Percentiles rank a stretch among this genome's conserved stretches.
These are phyloP conservation scores for Bufo gargarizans DNA, from an alignment of 2,113 vertebrate species.

Conservation along the genomic window DNA sequence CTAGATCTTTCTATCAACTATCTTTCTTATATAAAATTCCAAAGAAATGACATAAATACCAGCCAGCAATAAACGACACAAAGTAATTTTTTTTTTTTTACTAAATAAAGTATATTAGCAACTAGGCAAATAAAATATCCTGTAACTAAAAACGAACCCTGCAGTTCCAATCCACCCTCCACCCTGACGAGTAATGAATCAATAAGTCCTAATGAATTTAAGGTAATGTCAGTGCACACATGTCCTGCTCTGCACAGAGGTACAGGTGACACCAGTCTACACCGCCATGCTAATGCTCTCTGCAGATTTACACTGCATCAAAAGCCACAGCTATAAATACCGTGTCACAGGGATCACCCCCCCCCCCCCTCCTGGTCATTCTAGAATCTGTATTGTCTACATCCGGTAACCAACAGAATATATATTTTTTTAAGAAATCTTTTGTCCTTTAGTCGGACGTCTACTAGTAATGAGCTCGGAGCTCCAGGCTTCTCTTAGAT, in stretches of 20 bases:
- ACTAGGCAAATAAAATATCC: background rate
- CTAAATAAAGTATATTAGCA: background rate
- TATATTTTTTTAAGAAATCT: too few species aligned
- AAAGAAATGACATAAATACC: too few species aligned
- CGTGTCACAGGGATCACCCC: background rate
- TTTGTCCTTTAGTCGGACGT: background rate
- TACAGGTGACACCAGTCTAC: background rate
- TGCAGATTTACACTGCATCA: slow-evolving; percentile 8
- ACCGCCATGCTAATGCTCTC: background rate
- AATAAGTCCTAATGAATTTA: background rate
- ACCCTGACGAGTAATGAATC: too few species aligned
- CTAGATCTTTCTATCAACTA: background rate
- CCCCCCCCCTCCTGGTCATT: too few species aligned
- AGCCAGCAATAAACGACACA: too few species aligned
- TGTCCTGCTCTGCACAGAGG: background rate
- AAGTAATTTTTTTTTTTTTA: background rate
- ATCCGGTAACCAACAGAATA: background rate
- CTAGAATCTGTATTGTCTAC: background rate
- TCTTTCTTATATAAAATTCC: too few species aligned
- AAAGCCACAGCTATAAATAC: slow-evolving; percentile 2
- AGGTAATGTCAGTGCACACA: background rate
- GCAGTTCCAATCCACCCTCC: background rate
- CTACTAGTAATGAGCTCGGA: background rate
- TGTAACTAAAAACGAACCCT: background rate
- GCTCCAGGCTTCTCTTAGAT: background rate